phyloP scores from a whole-genome alignment of 1,140 invertebrate species.

The Aphidius ervi region DNA sequence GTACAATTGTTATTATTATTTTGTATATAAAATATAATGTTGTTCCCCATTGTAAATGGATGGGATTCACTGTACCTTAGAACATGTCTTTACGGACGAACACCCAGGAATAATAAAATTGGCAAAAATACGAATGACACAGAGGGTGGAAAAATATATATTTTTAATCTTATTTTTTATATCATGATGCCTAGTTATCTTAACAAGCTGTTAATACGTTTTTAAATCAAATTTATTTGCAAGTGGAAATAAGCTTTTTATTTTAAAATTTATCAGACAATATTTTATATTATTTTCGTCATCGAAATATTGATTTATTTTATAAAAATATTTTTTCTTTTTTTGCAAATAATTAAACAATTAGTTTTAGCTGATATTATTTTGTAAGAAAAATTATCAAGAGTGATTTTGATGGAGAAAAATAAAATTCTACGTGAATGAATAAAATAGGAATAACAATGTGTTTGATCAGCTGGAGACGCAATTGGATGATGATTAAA shows the following conservation, averaged over 20 bases:
- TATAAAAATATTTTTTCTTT: too few relatives aligned
- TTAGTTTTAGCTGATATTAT: too few relatives aligned
- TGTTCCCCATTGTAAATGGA: conserved; percentile 18
- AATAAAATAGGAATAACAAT: too few relatives aligned
- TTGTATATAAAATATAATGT: conserved; percentile 10
- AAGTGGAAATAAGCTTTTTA: not conserved
- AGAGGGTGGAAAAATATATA: conserved; percentile 11
- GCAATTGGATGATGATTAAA: conserved; percentile 29
- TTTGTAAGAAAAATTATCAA: too few relatives aligned
- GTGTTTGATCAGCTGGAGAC: not conserved
- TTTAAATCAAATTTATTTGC: conserved; percentile 21
- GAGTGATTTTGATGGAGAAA: too few relatives aligned
- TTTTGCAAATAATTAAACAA: too few relatives aligned
- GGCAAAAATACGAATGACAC: conserved; percentile 13
- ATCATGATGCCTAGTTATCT: conserved; percentile 9
- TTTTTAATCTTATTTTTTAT: conserved; percentile 16
- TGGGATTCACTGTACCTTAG: conserved; percentile 4
- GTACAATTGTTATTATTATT: conserved; percentile 38
- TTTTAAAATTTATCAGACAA: not conserved
- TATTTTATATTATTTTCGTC: too few relatives aligned
- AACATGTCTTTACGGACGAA: conserved; percentile 45
- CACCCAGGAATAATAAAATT: conserved; percentile 42
- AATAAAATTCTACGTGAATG: too few relatives aligned
- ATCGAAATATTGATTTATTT: too few relatives aligned
- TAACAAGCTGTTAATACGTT: conserved; percentile 25